Base-by-base conservation (phyloP, 1,140 invertebrate species). In the Pseudobourletiella spinata region DNA sequence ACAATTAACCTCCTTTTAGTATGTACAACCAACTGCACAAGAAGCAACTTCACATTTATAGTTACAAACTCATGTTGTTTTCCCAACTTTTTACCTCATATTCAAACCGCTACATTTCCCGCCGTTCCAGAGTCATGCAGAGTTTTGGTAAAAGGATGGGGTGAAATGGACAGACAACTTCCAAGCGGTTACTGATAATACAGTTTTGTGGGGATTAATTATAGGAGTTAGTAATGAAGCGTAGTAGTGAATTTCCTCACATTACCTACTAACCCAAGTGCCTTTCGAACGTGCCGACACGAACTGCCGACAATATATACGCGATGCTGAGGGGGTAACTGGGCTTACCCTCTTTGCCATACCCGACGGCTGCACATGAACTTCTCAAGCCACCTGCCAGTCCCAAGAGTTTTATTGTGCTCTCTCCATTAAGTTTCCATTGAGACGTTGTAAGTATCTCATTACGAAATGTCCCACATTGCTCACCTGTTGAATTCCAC, bases 261-360 rank as follows among this genome's bases (percentile, higher is more conserved):
- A n/a, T n/a, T n/a, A 48, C 14, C 46, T 22, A 48, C 8, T 11
- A 48, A 11, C 46, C 46, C 8, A 48, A 48, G 46, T 48, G 46
- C 46, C 46, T 39, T 48, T 48, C 6, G 20, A 48, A 48, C 46
- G 46, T 48, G 46, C 46, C 46, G 46, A 48, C 46, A 22, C 22
- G 14, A 48, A 48, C 6, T 48, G 46, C 46, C 46, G 46, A 48
- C 46, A 48, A 48, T 48, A 48, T 22, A n/a, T 48, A n/a, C 35
- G 35, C 11, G 35, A 39, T 11, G n/a, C 11, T 11, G 35, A 39
- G 35, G n/a, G 35, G n/a, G 35, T n/a, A 39, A 39, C 11, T n/a
- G n/a, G n/a, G 35, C 11, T 39, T 39, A n/a, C n/a, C n/a, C n/a
- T n/a, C n/a, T n/a, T n/a, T n/a, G n/a, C n/a, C n/a, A n/a, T n/a